Evolutionary conservation across 2,113 vertebrate species (phyloP).

Genomic region (Ciconia stormi): DNA sequence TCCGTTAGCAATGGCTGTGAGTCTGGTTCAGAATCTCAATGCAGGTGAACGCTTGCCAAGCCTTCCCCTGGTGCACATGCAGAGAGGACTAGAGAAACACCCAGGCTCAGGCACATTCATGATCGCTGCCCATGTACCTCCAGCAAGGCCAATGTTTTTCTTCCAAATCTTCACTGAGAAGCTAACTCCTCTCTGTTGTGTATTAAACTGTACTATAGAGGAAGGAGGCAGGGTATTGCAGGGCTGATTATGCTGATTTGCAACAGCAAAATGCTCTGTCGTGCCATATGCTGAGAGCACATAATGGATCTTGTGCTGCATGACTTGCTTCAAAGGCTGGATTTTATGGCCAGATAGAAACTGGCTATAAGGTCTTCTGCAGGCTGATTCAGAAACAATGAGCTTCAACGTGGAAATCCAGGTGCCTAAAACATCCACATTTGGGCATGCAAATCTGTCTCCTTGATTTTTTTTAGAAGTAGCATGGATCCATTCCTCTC

Average conservation of each 20-base stretch:
- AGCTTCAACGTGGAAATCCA: neutral
- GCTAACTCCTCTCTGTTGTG: neutral
- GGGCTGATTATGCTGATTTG: neutral
- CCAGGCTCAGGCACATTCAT: neutral
- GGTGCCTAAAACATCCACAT: neutral
- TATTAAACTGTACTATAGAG: neutral
- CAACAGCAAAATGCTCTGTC: neutral
- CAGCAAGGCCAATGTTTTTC: neutral
- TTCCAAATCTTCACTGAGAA: neutral
- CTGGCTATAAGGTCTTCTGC: neutral
- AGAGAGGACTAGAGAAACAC: neutral
- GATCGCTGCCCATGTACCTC: neutral
- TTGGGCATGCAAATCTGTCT: neutral
- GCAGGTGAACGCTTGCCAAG: neutral
- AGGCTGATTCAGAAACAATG: neutral
- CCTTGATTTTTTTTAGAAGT: neutral
- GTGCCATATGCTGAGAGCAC: neutral
- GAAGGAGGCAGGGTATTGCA: neutral
- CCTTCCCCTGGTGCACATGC: neutral
- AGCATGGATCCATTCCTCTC: neutral
- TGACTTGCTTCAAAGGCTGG: neutral
- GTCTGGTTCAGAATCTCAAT: constrained; percentile 33
- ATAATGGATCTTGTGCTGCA: neutral
- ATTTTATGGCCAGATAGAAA: neutral
- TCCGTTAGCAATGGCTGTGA: neutral